Percentiles rank a stretch among this genome's conserved stretches.
phyloP scores from a whole-genome alignment of 1,140 invertebrate species.

The Cyphomyrmex costatus region DNA sequence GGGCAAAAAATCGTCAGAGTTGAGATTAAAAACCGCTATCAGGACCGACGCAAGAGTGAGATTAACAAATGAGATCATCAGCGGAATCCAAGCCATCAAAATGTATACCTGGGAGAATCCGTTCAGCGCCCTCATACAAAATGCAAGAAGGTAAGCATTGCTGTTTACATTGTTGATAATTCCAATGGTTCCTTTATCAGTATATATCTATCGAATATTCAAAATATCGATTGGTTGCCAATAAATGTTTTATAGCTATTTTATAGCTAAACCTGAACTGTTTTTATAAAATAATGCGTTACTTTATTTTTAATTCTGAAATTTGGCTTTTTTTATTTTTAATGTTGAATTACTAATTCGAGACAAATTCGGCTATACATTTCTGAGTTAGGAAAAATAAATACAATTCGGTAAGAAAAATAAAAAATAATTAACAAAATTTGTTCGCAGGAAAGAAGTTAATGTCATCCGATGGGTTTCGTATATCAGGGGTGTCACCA shows the following conservation, averaged over 20 bases:
- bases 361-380: background rate
- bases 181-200: no score
- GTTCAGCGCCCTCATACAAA: conserved; percentile 90
- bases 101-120: conserved; percentile 87
- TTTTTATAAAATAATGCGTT: background rate
- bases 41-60: conserved; percentile 93
- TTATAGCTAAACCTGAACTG: background rate
- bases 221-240: no score
- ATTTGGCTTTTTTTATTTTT: background rate
- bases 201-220: no score
- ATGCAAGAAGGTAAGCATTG: conserved; percentile 84
- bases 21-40: conserved; percentile 88
- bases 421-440: background rate
- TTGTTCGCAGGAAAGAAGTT: conserved; percentile 88
- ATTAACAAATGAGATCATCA: conserved; percentile 94
- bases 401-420: background rate
- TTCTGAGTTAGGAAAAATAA: background rate
- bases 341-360: background rate
- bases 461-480: conserved; percentile 90
- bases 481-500: conserved; percentile 90
- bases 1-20: conserved; percentile 79
- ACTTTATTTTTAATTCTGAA: background rate
- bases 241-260: background rate
- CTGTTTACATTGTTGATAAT: no score
- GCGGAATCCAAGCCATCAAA: conserved; percentile 74